These are phyloP conservation scores for Megatriorchis doriae DNA, from an alignment of 2,113 vertebrate species.

Conservation along the genomic window DNA sequence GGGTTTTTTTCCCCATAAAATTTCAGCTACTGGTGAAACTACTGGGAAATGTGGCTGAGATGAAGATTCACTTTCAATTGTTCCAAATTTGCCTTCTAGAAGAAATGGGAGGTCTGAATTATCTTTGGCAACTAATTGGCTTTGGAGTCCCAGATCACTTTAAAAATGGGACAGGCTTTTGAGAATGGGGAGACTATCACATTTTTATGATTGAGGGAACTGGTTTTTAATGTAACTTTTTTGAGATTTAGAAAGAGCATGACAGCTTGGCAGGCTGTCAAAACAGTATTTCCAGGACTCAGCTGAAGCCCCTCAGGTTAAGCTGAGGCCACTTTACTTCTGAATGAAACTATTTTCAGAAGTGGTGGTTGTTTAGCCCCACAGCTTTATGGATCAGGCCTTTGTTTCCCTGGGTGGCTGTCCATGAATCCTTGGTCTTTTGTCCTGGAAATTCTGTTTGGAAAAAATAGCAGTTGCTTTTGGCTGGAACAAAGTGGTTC, in stretches of 20 bases:
- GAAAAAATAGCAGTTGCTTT: background rate
- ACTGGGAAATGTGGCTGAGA: background rate
- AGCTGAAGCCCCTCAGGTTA: background rate
- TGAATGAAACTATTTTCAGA: background rate
- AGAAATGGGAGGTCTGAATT: background rate
- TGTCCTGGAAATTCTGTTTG: background rate
- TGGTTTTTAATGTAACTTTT: background rate
- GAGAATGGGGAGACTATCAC: background rate
- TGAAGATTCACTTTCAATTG: background rate
- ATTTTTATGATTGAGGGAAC: background rate
- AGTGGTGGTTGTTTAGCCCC: background rate
- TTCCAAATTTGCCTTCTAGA: background rate
- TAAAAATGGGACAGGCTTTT: background rate
- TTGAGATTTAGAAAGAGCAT: background rate
- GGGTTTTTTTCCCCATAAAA: fast-evolving
- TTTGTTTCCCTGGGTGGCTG: background rate
- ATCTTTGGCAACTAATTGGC: background rate
- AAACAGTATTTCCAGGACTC: background rate
- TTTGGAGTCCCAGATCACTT: background rate
- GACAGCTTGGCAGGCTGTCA: background rate
- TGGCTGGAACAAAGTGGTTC: background rate
- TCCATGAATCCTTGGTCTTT: background rate
- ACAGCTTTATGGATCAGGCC: background rate
- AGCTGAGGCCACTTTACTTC: background rate
- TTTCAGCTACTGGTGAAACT: background rate